Evolutionary conservation across 2,113 vertebrate species (phyloP).

Genomic region (Neodon shergylaensis): DNA sequence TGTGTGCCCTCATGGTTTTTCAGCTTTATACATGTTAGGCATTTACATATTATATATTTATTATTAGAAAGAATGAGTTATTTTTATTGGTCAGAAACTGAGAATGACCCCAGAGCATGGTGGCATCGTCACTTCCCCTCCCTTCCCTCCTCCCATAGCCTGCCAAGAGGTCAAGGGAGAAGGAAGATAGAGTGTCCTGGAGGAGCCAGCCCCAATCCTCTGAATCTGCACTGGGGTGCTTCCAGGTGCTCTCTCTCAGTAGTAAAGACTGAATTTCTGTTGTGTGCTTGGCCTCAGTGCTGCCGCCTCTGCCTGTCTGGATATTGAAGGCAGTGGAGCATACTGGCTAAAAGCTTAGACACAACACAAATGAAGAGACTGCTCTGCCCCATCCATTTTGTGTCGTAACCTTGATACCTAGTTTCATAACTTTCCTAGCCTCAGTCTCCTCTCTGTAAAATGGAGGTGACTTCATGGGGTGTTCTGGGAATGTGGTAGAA

Average conservation of each 20-base stretch:
- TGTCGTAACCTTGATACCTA: neutral
- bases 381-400: neutral
- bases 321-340: neutral
- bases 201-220: neutral
- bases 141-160: neutral
- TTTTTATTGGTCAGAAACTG: conserved; percentile 13
- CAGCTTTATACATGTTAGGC: neutral
- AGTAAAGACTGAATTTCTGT: neutral
- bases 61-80: conserved; percentile 21
- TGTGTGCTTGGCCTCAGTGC: neutral
- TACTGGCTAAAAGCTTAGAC: neutral
- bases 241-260: neutral
- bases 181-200: neutral
- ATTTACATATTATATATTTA: neutral
- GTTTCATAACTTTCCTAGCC: neutral
- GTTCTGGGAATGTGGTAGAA: neutral
- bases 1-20: neutral
- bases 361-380: neutral
- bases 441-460: neutral
- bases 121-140: neutral
- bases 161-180: neutral
- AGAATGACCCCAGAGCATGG: neutral
- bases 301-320: neutral
- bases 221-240: neutral
- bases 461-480: neutral